Percentiles rank a stretch among this genome's conserved stretches.
These are phyloP conservation scores for Drosophila kohkoa DNA, from an alignment of 1,140 invertebrate genomes.

Conservation along the genomic window DNA sequence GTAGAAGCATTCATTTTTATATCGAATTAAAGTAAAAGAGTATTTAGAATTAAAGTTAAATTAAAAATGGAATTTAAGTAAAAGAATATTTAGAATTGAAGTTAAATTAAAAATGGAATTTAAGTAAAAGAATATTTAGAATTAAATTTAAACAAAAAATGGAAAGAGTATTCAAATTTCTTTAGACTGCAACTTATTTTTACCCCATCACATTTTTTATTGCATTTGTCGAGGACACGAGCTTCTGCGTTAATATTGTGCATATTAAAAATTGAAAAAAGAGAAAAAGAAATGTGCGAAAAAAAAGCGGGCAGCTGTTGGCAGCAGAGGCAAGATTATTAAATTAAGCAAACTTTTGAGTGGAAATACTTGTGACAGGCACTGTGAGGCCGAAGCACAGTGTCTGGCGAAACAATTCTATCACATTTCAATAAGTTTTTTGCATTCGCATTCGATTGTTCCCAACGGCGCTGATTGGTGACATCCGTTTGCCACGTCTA, in stretches of 20 bases:
- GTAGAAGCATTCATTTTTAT: too few species aligned
- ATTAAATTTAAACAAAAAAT: too few species aligned
- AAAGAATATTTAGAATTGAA: too few species aligned
- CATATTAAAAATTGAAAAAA: slow-evolving; percentile 17
- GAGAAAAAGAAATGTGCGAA: slow-evolving; percentile 14
- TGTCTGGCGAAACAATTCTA: slow-evolving; percentile 27
- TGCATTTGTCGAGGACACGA: slow-evolving; percentile 53
- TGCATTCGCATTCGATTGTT: slow-evolving; percentile 14
- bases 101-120: too few species aligned
- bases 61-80: too few species aligned
- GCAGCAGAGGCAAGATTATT: slow-evolving; percentile 45
- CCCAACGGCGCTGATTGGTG: slow-evolving; percentile 36
- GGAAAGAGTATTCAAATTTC: background rate
- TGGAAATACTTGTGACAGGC: slow-evolving; percentile 8
- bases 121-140: too few species aligned
- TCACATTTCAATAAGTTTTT: slow-evolving; percentile 40
- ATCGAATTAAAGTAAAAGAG: too few species aligned
- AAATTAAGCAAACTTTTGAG: slow-evolving; percentile 55
- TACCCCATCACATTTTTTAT: slow-evolving; percentile 47
- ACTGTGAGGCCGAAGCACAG: background rate
- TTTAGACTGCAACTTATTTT: background rate
- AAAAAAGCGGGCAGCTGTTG: slow-evolving; percentile 24
- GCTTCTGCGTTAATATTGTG: slow-evolving; percentile 40
- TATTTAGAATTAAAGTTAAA: too few species aligned
- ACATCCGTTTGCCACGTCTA: slow-evolving; percentile 37